Base-by-base conservation (phyloP, 2,888 invertebrate genomes). In the Lymantria dispar region DNA sequence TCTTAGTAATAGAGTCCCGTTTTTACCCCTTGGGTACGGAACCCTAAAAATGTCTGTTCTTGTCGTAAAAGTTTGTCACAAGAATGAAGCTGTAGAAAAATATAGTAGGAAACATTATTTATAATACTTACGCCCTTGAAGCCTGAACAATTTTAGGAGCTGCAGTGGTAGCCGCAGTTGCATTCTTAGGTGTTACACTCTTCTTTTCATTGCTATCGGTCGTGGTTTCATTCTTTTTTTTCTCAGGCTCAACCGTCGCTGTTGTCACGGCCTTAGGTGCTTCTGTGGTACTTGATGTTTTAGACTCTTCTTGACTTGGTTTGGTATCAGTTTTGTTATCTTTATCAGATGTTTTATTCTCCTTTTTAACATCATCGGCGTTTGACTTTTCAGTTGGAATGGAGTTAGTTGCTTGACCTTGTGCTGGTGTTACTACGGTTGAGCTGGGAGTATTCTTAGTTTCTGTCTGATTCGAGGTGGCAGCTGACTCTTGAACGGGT, bases 81-180 rank as follows among this genome's bases (percentile, higher is more conserved):
- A 3, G 10, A 2, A 33, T 10, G 10, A 33, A 7, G 5, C 10
- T 33, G 33, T 7, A 10, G 9, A 1, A 1, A 33, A 22, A 22
- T 2, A 3, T 22, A 22, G 22, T 22, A 22, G 22, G 22, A 33
- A 33, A 10, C 8, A 33, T 33, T 8, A 42, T 22, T 29, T n/a
- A 40, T 14, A 40, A n/a, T 11, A 69, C 77, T 76, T 68, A 86
- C 86, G 83, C 83, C 81, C 85, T 78, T 12, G 80, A 64, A 57
- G 79, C 70, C 31, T 46, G 52, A 9, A 52, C 30, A 14, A 77
- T 60, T 37, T 70, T 50, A 39, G 79, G 71, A 11, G 59, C 51
- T 52, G 59, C 68, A 14, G 74, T 65, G 1, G 78, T 42, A 47
- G 61, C 74, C 1, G 65, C 61, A 13, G 48, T 50, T 9, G 58